A percentile compares a stretch with the other conserved stretches of the same genome.
Conservation (phyloP, 2,888 invertebrate genomes). For the Scelioninae gen. 1 region DNA sequence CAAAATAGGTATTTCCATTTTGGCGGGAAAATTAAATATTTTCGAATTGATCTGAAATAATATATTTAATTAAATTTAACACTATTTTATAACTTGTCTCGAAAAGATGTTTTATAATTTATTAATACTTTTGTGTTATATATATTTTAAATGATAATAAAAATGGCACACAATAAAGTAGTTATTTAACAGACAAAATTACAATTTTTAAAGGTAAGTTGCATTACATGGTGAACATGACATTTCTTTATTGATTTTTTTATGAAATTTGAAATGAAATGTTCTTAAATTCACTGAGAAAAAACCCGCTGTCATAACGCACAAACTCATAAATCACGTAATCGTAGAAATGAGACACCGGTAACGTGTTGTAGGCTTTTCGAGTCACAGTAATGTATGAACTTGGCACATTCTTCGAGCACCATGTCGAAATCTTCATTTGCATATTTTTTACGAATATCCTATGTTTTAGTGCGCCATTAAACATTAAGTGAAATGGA, state of each 20-base stretch:
- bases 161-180: neutral
- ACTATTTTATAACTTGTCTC: neutral
- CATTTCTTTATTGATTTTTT: neutral
- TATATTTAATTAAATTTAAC: too few relatives aligned
- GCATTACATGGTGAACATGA: neutral
- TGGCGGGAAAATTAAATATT: too few relatives aligned
- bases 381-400: slow-evolving; percentile 45
- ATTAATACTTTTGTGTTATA: too few relatives aligned
- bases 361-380: slow-evolving; percentile 30
- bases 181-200: neutral
- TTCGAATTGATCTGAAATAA: too few relatives aligned
- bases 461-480: slow-evolving; percentile 27
- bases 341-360: slow-evolving; percentile 38
- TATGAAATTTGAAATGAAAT: neutral
- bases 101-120: neutral
- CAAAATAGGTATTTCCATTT: too few relatives aligned
- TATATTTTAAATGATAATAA: too few relatives aligned
- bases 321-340: slow-evolving; percentile 55
- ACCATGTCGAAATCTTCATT: slow-evolving; percentile 61
- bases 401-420: slow-evolving; percentile 62
- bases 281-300: neutral
- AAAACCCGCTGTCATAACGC: slow-evolving; percentile 13
- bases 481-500: slow-evolving; percentile 46
- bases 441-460: slow-evolving; percentile 58
- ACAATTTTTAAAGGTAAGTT: neutral